Evolutionary conservation across 2,888 invertebrate species (phyloP).

Genomic region (Linnaemya tessellans): DNA sequence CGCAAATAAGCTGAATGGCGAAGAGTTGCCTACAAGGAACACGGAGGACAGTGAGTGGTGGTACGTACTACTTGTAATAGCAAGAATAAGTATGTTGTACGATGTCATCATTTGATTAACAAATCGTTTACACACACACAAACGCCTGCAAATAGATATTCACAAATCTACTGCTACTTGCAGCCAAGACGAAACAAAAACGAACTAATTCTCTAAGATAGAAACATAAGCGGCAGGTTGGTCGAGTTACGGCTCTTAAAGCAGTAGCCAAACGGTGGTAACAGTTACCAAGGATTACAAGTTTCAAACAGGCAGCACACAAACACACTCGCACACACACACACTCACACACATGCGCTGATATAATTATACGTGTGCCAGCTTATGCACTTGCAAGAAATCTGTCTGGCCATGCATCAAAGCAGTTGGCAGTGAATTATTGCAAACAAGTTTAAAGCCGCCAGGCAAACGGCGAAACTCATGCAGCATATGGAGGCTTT

Average conservation of each 20-base stretch:
- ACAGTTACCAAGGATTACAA: slow-evolving; percentile 69
- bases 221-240: slow-evolving; percentile 36
- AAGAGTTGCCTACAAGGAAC: slow-evolving; percentile 1
- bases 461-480: slow-evolving; percentile 76
- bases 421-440: slow-evolving; percentile 81
- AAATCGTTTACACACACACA: slow-evolving; percentile 75
- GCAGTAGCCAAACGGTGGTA: slow-evolving; percentile 50
- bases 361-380: not conserved
- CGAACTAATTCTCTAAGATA: slow-evolving; percentile 27
- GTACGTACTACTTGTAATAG: not conserved
- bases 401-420: slow-evolving; percentile 72
- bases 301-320: slow-evolving; percentile 48
- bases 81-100: slow-evolving; percentile 1
- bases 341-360: not conserved
- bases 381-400: slow-evolving; percentile 44
- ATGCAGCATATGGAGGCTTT: slow-evolving; percentile 6
- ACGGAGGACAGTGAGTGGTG: not conserved
- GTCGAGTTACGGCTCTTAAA: slow-evolving; percentile 34
- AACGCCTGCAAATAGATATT: not conserved
- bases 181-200: slow-evolving; percentile 13
- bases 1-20: not conserved
- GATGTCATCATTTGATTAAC: slow-evolving; percentile 81
- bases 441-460: slow-evolving; percentile 82
- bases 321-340: not conserved
- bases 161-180: slow-evolving; percentile 55